A percentile compares a stretch with the other conserved stretches of the same genome.
Evolutionary conservation across 1,140 invertebrate genomes (phyloP).

Genomic region (Chlorops oryzae): DNA sequence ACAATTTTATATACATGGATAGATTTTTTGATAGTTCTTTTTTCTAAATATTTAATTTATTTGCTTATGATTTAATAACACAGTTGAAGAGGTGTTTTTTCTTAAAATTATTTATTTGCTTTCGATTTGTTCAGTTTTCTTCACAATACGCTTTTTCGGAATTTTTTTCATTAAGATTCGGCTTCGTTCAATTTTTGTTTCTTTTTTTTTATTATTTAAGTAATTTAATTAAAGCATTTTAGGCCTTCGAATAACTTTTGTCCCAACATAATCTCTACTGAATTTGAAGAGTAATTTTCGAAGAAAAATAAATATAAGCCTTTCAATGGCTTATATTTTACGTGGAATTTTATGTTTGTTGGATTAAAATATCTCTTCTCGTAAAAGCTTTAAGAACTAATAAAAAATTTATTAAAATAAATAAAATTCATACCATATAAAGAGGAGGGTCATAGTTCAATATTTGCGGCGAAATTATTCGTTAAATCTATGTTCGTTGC

Average conservation of each 20-base stretch:
- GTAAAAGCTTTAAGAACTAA: slow-evolving; percentile 19
- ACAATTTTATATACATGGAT: not conserved
- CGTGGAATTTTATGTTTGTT: slow-evolving; percentile 1
- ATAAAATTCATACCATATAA: slow-evolving; percentile 20
- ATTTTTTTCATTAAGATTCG: too few relatives aligned
- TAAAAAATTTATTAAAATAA: slow-evolving; percentile 22
- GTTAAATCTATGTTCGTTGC: slow-evolving; percentile 23
- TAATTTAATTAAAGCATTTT: not conserved
- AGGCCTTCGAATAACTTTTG: too few relatives aligned
- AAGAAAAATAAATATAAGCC: not conserved
- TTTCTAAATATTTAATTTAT: slow-evolving; percentile 2
- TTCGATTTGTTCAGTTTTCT: too few relatives aligned
- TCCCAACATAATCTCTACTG: not conserved
- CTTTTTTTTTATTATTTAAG: not conserved
- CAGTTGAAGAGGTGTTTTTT: slow-evolving; percentile 37
- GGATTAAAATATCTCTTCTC: slow-evolving; percentile 14
- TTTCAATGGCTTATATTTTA: not conserved
- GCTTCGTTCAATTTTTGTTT: not conserved
- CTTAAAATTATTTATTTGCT: too few relatives aligned
- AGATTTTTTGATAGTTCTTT: not conserved
- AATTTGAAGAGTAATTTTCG: not conserved
- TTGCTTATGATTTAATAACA: slow-evolving; percentile 46
- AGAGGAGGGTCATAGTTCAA: slow-evolving; percentile 44
- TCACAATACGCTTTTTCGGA: too few relatives aligned
- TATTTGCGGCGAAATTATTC: slow-evolving; percentile 15